Conservation (phyloP, 1,140 invertebrate genomes). For the Pogonognathellus flavescens region DNA sequence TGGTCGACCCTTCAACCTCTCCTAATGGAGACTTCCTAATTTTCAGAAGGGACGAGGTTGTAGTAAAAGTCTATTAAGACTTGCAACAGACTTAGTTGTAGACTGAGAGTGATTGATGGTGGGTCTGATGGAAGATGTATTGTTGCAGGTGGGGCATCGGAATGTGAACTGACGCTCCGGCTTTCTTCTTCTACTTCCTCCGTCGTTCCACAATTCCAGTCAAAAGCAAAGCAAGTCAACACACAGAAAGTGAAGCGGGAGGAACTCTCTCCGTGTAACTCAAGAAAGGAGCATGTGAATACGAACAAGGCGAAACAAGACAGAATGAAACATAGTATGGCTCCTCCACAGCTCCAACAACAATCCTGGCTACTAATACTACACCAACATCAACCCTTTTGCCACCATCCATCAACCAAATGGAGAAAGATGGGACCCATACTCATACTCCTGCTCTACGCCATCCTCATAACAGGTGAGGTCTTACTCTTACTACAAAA, state of each 20-base stretch:
- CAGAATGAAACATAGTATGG: conserved; percentile 28
- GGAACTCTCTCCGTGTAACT: not conserved
- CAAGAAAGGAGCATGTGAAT: conserved; percentile 21
- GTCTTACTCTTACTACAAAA: not conserved
- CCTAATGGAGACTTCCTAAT: conserved; percentile 27
- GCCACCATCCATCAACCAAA: conserved; percentile 42
- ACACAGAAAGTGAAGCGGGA: not conserved
- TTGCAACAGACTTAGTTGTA: not conserved
- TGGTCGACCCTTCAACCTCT: conserved; percentile 16
- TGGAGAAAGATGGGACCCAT: conserved; percentile 53
- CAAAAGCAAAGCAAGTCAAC: conserved; percentile 22
- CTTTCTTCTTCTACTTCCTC: not conserved
- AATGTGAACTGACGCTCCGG: conserved; percentile 34
- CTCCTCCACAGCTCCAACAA: conserved; percentile 16
- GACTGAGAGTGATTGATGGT: conserved; percentile 32
- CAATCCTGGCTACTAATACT: conserved; percentile 41
- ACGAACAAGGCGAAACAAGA: not conserved
- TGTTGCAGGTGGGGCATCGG: conserved; percentile 39
- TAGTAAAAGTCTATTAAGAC: conserved; percentile 48
- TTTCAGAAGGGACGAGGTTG: not conserved
- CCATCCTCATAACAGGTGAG: conserved; percentile 46
- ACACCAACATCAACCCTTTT: conserved; percentile 39
- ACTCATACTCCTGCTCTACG: conserved; percentile 27
- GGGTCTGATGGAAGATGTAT: conserved; percentile 48
- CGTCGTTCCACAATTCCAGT: not conserved